A percentile compares a stretch with the other conserved stretches of the same genome.
These are phyloP conservation scores for Saguinus midas DNA, from an alignment of 2,113 vertebrate species.

Conservation along the genomic window DNA sequence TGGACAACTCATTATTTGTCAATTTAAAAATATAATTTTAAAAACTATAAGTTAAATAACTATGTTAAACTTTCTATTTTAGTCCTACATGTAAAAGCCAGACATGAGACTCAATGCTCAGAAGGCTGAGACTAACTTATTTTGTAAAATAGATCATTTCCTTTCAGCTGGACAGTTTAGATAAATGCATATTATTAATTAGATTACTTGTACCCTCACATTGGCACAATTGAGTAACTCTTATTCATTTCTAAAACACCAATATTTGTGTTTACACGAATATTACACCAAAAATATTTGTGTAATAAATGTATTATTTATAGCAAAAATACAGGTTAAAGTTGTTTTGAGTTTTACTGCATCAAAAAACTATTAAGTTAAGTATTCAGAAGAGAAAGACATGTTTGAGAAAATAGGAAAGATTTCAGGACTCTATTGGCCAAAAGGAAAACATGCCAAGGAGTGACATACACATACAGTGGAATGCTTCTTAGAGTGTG, in stretches of 20 bases:
- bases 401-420: not conserved
- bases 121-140: not conserved
- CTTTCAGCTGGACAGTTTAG: not conserved
- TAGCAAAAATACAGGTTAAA: not conserved
- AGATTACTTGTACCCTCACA: not conserved
- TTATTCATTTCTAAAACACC: not conserved
- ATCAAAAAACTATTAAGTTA: not conserved
- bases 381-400: not conserved
- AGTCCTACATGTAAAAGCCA: not conserved
- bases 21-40: too few relatives aligned
- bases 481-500: not conserved
- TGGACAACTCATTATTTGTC: too few relatives aligned
- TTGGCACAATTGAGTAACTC: not conserved
- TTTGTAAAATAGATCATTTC: not conserved
- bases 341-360: not conserved
- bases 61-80: not conserved
- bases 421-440: not conserved
- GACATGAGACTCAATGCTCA: not conserved
- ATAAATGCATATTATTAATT: not conserved
- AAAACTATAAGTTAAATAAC: not conserved
- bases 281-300: not conserved
- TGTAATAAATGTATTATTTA: not conserved
- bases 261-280: not conserved
- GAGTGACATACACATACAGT: fast-evolving
- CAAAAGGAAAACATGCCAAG: not conserved